Conservation (phyloP, 2,888 invertebrate species). For the Agrilus cyanescens region DNA sequence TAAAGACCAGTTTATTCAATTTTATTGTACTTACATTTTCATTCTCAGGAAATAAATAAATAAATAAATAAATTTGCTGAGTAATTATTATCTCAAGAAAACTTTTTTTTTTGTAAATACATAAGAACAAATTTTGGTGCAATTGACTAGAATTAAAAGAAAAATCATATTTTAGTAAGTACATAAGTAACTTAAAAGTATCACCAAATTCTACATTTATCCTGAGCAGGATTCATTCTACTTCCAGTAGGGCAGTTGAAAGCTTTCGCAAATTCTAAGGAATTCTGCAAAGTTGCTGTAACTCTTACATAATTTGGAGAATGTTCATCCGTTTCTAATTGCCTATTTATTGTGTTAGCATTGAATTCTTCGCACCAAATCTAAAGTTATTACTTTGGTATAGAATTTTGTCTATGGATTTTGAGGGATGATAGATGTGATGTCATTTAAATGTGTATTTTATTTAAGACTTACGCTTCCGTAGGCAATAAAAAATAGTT, state of each 20-base stretch:
- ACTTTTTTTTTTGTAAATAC: too few relatives aligned
- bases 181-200: background rate
- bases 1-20: too few relatives aligned
- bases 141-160: too few relatives aligned
- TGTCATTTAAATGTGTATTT: too few relatives aligned
- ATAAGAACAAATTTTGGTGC: too few relatives aligned
- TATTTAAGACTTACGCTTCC: constrained; percentile 55
- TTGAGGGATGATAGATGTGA: too few relatives aligned
- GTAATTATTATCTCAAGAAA: too few relatives aligned
- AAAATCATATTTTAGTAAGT: too few relatives aligned
- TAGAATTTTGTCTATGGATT: background rate
- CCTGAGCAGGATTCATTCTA: constrained; percentile 41
- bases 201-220: constrained; percentile 44
- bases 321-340: constrained; percentile 56
- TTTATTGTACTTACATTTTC: too few relatives aligned
- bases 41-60: too few relatives aligned
- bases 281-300: constrained; percentile 58
- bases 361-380: constrained; percentile 77
- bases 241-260: constrained; percentile 45
- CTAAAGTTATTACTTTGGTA: constrained; percentile 36
- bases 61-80: too few relatives aligned
- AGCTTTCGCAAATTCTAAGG: constrained; percentile 55
- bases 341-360: constrained; percentile 46
- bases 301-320: constrained; percentile 61
- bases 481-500: constrained; percentile 69